A percentile compares a stretch with the other conserved stretches of the same genome.
Conservation (phyloP, 2,797 vertebrate species). For the Sparus aurata region DNA sequence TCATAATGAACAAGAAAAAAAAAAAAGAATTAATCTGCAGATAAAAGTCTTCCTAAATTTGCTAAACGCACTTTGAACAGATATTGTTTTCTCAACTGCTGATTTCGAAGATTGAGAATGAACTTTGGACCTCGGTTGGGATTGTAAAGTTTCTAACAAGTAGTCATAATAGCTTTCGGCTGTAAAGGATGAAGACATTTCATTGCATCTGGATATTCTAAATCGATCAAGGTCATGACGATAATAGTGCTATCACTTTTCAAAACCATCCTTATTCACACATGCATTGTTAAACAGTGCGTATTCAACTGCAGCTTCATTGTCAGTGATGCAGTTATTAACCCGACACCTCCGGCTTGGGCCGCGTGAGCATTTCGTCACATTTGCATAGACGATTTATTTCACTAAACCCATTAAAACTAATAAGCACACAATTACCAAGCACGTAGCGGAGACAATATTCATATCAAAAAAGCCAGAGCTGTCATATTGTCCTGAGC, state of each 20-base stretch:
- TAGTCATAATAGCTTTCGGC: neutral
- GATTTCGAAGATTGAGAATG: neutral
- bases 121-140: neutral
- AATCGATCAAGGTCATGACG: conserved; percentile 31
- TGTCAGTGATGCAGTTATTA: conserved; percentile 52
- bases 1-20: neutral
- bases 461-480: conserved; percentile 76
- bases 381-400: conserved; percentile 70
- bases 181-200: conserved; percentile 3
- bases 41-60: neutral
- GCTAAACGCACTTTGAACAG: neutral
- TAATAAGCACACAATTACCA: conserved; percentile 83
- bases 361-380: conserved; percentile 38
- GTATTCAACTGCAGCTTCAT: conserved; percentile 48
- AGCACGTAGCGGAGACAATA: conserved; percentile 69
- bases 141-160: neutral
- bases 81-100: neutral
- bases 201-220: conserved; percentile 28
- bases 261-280: conserved; percentile 28
- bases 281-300: conserved; percentile 24
- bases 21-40: neutral
- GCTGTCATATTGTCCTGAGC: conserved; percentile 79
- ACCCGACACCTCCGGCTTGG: conserved; percentile 64
- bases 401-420: conserved; percentile 78
- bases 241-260: conserved; percentile 13